phyloP scores from a whole-genome alignment of 2,113 vertebrate species.

The Heloderma charlesbogerti region DNA sequence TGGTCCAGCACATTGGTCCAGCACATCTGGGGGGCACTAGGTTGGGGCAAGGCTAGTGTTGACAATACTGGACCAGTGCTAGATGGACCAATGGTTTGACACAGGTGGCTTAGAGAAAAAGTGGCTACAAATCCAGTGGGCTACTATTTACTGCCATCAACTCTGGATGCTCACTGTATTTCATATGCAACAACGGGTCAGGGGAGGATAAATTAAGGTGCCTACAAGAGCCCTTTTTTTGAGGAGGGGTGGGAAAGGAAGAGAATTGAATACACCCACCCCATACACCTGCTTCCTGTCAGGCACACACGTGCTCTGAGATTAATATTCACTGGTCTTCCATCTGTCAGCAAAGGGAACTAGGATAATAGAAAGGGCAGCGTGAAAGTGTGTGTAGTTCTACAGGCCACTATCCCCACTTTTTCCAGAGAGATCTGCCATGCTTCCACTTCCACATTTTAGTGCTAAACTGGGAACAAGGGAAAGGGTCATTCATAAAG shows the following conservation, averaged over 20 bases:
- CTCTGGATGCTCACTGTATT: background rate
- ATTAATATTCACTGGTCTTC: background rate
- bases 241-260: background rate
- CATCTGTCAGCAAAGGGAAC: background rate
- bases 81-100: no score
- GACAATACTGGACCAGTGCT: no score
- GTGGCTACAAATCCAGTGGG: background rate
- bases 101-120: background rate
- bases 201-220: background rate
- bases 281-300: background rate
- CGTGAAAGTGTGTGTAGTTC: background rate
- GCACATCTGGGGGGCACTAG: no score
- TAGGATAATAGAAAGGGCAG: background rate
- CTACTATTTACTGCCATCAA: background rate
- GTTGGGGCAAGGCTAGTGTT: no score
- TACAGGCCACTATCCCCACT: background rate
- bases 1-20: no score
- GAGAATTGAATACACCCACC: background rate
- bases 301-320: background rate
- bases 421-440: background rate
- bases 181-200: background rate
- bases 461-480: background rate
- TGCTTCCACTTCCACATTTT: background rate
- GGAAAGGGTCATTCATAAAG: background rate
- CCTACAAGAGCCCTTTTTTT: background rate